Evolutionary conservation across 2,888 invertebrate genomes (phyloP).

Genomic region (Lampropteryx suffumata): DNA sequence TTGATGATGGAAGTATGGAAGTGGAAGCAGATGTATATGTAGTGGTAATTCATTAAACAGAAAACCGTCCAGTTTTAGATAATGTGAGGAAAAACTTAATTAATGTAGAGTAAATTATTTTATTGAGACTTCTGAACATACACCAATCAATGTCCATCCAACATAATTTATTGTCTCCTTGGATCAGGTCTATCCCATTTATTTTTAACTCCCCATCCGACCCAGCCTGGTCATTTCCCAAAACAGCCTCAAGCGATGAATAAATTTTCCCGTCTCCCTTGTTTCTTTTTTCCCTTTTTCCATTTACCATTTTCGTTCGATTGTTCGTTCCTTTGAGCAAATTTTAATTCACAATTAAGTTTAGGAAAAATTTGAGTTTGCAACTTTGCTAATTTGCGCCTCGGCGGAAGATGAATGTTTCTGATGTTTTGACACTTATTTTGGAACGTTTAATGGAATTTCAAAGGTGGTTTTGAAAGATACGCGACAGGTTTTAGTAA

Average conservation of each 20-base stretch:
- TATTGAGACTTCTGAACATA: background rate
- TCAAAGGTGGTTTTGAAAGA: constrained; percentile 4
- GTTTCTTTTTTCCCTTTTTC: constrained; percentile 32
- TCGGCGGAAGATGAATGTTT: constrained; percentile 30
- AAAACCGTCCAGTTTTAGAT: no score
- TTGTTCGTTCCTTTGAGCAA: constrained; percentile 39
- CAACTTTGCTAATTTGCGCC: constrained; percentile 37
- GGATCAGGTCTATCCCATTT: constrained; percentile 40
- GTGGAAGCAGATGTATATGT: no score
- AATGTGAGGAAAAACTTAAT: no score
- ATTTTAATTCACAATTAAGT: constrained; percentile 49
- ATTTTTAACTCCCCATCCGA: constrained; percentile 48
- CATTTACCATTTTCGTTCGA: constrained; percentile 35
- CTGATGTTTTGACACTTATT: constrained; percentile 30
- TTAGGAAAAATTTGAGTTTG: constrained; percentile 30
- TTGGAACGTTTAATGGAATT: constrained; percentile 14
- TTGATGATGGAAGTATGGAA: no score
- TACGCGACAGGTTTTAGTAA: constrained; percentile 3
- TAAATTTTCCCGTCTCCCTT: constrained; percentile 55
- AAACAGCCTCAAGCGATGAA: constrained; percentile 51
- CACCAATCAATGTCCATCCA: constrained; percentile 16
- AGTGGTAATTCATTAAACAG: no score
- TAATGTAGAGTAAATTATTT: no score
- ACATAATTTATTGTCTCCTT: constrained; percentile 13
- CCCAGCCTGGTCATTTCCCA: constrained; percentile 40